phyloP scores from a whole-genome alignment of 2,113 vertebrate genomes.

The Mesembrinibis cayennensis region DNA sequence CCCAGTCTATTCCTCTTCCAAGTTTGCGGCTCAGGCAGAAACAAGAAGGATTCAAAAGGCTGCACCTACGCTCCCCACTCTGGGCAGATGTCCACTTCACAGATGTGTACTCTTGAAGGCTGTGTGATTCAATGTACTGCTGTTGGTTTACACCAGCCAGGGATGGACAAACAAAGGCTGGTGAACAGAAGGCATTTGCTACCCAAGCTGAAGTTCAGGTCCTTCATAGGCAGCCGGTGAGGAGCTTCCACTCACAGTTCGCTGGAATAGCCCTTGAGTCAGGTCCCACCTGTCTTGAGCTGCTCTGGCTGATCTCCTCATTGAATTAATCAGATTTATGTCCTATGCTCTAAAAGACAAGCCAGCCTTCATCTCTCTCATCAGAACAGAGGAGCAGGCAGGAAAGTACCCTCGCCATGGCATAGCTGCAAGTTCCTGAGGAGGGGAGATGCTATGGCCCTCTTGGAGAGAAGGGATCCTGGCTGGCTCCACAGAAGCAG shows the following conservation, averaged over 20 bases:
- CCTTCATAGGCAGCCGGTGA: background rate
- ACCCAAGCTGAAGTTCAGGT: background rate
- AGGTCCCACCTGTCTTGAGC: background rate
- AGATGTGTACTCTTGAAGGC: background rate
- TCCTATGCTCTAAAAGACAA: background rate
- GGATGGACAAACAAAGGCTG: background rate
- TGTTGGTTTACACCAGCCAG: background rate
- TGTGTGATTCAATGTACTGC: background rate
- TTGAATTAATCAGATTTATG: background rate
- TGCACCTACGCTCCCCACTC: rapidly evolving
- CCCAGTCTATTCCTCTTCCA: background rate
- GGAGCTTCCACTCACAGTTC: background rate
- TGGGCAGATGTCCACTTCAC: background rate
- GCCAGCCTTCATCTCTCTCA: background rate
- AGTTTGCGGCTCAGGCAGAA: background rate
- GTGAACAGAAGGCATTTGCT: background rate
- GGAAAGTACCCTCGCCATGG: background rate
- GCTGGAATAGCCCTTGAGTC: background rate
- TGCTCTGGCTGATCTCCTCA: background rate
- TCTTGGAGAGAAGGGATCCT: background rate
- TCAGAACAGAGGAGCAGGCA: background rate
- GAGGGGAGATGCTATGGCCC: background rate
- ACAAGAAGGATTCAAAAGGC: background rate
- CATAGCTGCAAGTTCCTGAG: background rate
- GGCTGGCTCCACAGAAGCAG: background rate